phyloP scores from a whole-genome alignment of 2,113 vertebrate genomes.

The Archilochus colubris region DNA sequence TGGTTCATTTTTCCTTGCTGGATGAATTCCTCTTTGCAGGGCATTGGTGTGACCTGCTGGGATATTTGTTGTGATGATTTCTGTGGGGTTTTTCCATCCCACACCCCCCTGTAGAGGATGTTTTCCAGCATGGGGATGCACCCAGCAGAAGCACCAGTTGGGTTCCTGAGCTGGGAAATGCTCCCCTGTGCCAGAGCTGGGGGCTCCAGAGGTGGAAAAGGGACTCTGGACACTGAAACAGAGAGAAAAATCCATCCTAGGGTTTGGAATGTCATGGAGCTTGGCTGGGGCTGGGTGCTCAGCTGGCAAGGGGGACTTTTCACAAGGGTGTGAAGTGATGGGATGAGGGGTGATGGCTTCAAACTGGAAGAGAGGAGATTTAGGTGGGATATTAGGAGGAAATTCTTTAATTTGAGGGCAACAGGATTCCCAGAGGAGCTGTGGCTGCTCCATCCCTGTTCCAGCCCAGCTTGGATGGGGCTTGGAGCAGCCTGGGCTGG shows the following conservation, averaged over 20 bases:
- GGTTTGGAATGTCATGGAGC: not conserved
- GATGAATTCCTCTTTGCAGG: not conserved
- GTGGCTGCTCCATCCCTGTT: no score
- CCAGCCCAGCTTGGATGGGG: no score
- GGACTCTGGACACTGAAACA: not conserved
- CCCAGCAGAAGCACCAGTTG: not conserved
- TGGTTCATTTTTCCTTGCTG: not conserved
- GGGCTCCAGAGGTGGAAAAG: not conserved
- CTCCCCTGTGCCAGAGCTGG: not conserved
- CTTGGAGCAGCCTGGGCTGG: no score
- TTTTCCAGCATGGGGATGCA: not conserved
- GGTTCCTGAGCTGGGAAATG: not conserved
- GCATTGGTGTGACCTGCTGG: not conserved
- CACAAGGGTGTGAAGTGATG: no score
- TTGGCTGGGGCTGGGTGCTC: not conserved
- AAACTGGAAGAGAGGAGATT: no score
- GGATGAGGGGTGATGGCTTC: no score
- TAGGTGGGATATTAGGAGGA: no score
- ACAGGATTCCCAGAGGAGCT: no score
- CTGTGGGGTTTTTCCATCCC: not conserved
- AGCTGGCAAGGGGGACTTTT: not conserved
- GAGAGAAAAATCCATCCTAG: not conserved
- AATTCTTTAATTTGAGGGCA: no score
- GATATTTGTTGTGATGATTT: not conserved
- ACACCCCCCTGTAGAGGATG: accelerated